Evolutionary conservation across 2,797 vertebrate species (phyloP).

Genomic region (Sebastes cheni): DNA sequence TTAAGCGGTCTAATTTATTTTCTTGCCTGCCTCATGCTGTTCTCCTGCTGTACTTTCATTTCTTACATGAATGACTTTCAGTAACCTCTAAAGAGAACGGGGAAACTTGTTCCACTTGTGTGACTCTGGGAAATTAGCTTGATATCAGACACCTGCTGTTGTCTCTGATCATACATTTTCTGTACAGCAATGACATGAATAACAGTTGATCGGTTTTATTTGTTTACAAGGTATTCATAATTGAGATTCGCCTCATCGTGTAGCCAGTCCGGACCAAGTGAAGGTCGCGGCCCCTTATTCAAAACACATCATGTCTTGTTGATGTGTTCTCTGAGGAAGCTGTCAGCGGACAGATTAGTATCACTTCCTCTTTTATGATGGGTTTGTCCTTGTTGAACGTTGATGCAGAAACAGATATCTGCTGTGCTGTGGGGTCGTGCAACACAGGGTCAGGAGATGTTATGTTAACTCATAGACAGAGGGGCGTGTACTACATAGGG

Average conservation of each 20-base stretch:
- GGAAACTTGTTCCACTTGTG: background rate
- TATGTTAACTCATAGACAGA: background rate
- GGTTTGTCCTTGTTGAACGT: background rate
- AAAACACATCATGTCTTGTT: conserved; percentile 10
- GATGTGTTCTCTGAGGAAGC: conserved; percentile 1
- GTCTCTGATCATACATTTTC: background rate
- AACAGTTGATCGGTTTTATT: background rate
- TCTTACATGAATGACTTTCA: conserved; percentile 16
- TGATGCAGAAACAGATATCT: background rate
- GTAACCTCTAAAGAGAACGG: background rate
- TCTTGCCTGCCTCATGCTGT: background rate
- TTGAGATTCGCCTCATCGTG: background rate
- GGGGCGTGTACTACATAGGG: background rate
- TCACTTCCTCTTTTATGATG: conserved; percentile 6
- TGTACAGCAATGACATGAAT: background rate
- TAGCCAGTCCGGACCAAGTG: background rate
- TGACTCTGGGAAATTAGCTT: background rate
- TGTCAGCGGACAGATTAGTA: conserved; percentile 8
- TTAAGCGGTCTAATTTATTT: background rate
- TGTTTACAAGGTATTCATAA: background rate
- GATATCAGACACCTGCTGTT: background rate
- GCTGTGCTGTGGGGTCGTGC: background rate
- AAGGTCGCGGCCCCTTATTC: background rate
- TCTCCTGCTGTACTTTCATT: background rate
- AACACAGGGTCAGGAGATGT: background rate